These are phyloP conservation scores for Medauroidea extradentata DNA, from an alignment of 1,140 invertebrate species.

Conservation along the genomic window DNA sequence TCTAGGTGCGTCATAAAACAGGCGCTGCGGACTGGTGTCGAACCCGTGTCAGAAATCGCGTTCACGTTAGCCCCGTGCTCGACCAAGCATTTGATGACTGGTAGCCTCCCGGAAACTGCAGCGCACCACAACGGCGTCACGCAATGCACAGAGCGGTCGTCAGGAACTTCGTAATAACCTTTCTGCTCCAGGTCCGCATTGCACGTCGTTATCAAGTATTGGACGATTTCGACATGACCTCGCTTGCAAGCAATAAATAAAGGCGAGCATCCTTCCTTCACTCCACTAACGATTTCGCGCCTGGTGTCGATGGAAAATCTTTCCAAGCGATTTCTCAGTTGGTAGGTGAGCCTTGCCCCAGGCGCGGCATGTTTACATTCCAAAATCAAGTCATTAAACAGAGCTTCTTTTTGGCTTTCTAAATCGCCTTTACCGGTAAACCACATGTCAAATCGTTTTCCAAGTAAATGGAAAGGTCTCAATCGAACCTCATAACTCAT, in stretches of 20 bases:
- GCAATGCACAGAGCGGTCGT: conserved; percentile 68
- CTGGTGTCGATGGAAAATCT: conserved; percentile 52
- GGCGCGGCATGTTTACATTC: conserved; percentile 65
- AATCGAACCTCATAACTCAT: conserved; percentile 9
- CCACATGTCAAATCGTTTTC: conserved; percentile 35
- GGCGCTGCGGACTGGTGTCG: conserved; percentile 82
- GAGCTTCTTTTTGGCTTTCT: conserved; percentile 49
- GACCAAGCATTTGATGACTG: conserved; percentile 73
- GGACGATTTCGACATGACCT: conserved; percentile 81
- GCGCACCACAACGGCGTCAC: conserved; percentile 93
- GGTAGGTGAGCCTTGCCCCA: conserved; percentile 60
- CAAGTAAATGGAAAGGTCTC: conserved; percentile 9
- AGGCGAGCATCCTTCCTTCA: conserved; percentile 75
- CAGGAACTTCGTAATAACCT: conserved; percentile 68
- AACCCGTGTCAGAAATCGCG: conserved; percentile 81
- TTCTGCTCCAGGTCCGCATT: conserved; percentile 79
- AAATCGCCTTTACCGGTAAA: conserved; percentile 44
- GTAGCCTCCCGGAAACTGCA: conserved; percentile 77
- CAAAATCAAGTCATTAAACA: conserved; percentile 62
- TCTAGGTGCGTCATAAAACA: conserved; percentile 92
- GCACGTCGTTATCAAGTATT: conserved; percentile 80
- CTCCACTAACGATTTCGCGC: conserved; percentile 57
- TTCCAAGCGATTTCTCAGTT: conserved; percentile 59
- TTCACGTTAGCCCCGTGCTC: conserved; percentile 77
- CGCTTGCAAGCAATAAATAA: conserved; percentile 81